These are phyloP conservation scores for Pseudochirops cupreus DNA, from an alignment of 2,797 vertebrate species.

Conservation along the genomic window DNA sequence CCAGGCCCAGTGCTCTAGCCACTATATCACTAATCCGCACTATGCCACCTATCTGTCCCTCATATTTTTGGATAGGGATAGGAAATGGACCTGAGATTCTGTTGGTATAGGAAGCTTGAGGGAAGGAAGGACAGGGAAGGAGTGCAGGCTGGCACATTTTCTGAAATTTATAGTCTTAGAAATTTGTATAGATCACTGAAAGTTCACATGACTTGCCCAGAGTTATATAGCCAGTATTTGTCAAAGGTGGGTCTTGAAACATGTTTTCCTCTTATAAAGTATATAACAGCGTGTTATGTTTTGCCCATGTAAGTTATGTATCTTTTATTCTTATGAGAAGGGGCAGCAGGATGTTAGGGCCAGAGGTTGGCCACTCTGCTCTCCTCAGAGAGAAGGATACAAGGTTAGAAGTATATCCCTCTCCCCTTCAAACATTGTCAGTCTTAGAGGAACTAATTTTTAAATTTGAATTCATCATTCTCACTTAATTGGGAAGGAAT, in stretches of 20 bases:
- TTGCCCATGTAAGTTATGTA: not conserved
- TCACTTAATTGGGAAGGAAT: not conserved
- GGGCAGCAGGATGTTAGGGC: not conserved
- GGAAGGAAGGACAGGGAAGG: not conserved
- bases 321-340: not conserved
- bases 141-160: not conserved
- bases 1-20: not conserved
- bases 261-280: not conserved
- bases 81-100: not conserved
- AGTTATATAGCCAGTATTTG: not conserved
- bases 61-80: not conserved
- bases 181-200: not conserved
- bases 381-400: not conserved
- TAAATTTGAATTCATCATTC: not conserved
- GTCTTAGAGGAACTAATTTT: not conserved
- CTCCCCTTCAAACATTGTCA: not conserved
- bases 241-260: not conserved
- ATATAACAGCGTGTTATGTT: not conserved
- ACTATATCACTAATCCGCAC: not conserved
- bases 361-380: not conserved
- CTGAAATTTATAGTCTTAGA: not conserved
- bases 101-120: not conserved
- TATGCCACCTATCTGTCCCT: not conserved
- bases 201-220: not conserved
- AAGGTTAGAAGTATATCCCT: not conserved